Percentiles rank a stretch among this genome's conserved stretches.
Conservation (phyloP, 2,113 vertebrate genomes). For the Hyperopisus bebe region DNA sequence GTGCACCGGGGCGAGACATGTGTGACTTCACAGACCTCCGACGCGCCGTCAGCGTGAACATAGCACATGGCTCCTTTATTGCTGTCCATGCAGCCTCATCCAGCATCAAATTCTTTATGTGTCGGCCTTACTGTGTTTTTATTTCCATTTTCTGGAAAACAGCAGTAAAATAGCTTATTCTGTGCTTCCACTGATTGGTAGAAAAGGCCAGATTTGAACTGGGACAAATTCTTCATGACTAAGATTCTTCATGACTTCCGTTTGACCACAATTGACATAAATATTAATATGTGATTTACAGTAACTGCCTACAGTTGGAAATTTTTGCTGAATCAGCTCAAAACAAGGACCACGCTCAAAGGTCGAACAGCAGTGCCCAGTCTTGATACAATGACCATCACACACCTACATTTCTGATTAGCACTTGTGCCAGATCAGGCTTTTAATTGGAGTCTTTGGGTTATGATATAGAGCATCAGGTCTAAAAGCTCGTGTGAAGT, state of each 20-base stretch:
- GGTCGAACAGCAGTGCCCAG: not conserved
- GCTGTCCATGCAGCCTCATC: not conserved
- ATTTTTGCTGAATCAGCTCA: not conserved
- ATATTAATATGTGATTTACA: not conserved
- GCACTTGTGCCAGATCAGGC: not conserved
- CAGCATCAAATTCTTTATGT: not conserved
- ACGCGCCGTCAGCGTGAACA: not conserved
- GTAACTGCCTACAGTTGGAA: not conserved
- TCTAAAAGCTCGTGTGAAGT: slow-evolving; percentile 26
- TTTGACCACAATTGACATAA: not conserved
- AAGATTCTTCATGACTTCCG: not conserved
- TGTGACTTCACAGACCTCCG: not conserved
- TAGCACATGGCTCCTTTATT: not conserved
- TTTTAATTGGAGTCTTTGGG: not conserved
- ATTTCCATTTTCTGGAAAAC: not conserved
- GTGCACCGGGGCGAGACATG: not conserved
- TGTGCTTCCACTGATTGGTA: not conserved
- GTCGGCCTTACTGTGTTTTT: not conserved
- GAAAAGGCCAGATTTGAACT: not conserved
- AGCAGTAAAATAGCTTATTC: not conserved
- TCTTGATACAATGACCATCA: not conserved
- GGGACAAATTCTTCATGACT: not conserved
- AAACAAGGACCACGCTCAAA: not conserved
- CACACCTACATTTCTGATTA: not conserved
- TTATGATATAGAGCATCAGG: not conserved